Evolutionary conservation across 2,797 vertebrate species (phyloP), one percentile per base, ranked within the genome.

Genomic region (Rhinella marina): DNA sequence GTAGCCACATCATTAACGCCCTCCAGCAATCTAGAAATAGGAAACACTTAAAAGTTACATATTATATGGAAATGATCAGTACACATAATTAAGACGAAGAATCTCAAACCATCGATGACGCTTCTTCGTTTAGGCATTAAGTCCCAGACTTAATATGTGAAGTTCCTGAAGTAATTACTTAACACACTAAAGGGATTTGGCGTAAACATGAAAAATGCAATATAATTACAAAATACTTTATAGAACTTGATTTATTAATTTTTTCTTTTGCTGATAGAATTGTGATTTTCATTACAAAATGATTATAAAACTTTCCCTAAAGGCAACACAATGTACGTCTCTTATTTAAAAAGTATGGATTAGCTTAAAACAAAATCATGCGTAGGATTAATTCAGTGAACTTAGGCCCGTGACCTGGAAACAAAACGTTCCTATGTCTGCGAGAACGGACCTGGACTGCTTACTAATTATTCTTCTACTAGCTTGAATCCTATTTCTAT

Each of bases 31-130:
- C 72, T 75, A 61, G 85, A 80, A 73, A 84, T n/a, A 78, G 64
- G 85, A 84, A 89, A 89, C 85, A 89, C 88, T 89, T 86, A 62
- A 57, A 86, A 73, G 27, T 82, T 87, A 25, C 73, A 64, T 64
- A 82, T 62, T 82, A 83, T 61, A 54, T 32, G 79, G 66, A 64
- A 57, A 86, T 78, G 75, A 83, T 87, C 70, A 41, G 81, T 73
- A 78, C 78, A 62, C 68, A 62, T 86, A 88, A 89, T 89, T 83
- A 89, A 89, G 80, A 41, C n/a, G 41, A 57, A 68, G 62, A 29
- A 78, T 83, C 61, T 48, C 56, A 70, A 29, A 41, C 73, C 62
- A 19, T 82, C 50, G 57, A 23, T 77, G 64, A 14, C 17, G 59
- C 64, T 86, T 86, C 62, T 79, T 87, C 41, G 79, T 62, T 61